A percentile compares a stretch with the other conserved stretches of the same genome.
Evolutionary conservation across 2,113 vertebrate genomes (phyloP).

Genomic region (Meriones unguiculatus): DNA sequence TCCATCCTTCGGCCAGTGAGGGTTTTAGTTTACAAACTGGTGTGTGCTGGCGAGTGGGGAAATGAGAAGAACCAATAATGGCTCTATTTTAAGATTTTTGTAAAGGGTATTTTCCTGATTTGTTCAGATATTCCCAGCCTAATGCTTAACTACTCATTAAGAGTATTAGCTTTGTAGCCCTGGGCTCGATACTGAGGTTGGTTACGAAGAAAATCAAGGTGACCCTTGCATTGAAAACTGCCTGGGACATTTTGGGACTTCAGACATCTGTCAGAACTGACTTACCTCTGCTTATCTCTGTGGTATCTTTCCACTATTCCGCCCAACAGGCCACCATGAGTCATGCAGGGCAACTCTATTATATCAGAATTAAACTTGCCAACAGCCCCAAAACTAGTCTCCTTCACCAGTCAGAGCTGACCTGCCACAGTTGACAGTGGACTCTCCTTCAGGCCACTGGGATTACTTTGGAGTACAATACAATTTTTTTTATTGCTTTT

Average conservation of each 20-base stretch:
- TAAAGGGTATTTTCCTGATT: neutral
- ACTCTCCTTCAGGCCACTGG: neutral
- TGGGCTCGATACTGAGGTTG: neutral
- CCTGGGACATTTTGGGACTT: neutral
- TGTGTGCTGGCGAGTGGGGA: neutral
- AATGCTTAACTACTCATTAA: neutral
- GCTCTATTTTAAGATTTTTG: conserved; percentile 21
- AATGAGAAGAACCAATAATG: neutral
- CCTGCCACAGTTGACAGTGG: neutral
- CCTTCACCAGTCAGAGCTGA: neutral
- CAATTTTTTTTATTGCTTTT: neutral
- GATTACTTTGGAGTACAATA: neutral
- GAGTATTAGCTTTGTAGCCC: neutral
- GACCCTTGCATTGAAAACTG: neutral
- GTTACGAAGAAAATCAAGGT: neutral
- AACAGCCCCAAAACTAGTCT: neutral
- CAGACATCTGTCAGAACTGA: neutral
- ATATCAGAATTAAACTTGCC: neutral
- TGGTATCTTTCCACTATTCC: neutral
- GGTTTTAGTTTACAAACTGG: neutral
- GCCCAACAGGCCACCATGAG: neutral
- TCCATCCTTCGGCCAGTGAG: neutral
- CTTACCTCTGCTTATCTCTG: neutral
- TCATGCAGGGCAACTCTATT: neutral
- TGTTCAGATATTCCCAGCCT: neutral